Evolutionary conservation across 2,113 vertebrate genomes (phyloP).

Genomic region (Axis porcinus): DNA sequence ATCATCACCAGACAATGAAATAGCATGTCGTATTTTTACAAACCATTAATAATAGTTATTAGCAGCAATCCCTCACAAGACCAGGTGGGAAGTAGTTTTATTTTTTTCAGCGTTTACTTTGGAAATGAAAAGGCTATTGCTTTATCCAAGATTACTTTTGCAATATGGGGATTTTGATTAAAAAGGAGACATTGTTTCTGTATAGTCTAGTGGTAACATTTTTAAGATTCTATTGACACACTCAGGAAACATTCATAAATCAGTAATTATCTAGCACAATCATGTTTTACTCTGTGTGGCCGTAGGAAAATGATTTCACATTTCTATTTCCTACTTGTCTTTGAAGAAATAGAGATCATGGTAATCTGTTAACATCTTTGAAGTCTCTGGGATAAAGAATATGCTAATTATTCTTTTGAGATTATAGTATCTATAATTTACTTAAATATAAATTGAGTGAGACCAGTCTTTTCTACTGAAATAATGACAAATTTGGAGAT

Average conservation of each 20-base stretch:
- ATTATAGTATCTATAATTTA: not conserved
- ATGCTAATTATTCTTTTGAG: constrained; percentile 17
- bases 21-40: constrained; percentile 1
- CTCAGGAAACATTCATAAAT: constrained; percentile 32
- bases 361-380: not conserved
- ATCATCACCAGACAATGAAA: constrained; percentile 8
- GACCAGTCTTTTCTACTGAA: not conserved
- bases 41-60: constrained; percentile 31
- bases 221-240: constrained; percentile 11
- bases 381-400: not conserved
- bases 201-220: not conserved
- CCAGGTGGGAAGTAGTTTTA: not conserved
- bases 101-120: constrained; percentile 37
- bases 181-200: not conserved
- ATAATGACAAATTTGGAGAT: not conserved
- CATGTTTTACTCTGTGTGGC: not conserved
- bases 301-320: constrained; percentile 11
- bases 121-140: constrained; percentile 46
- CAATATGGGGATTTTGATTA: not conserved
- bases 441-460: not conserved
- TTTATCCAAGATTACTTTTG: constrained; percentile 54
- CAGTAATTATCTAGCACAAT: not conserved
- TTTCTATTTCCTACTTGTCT: constrained; percentile 27
- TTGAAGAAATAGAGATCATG: constrained; percentile 27
- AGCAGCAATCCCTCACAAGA: constrained; percentile 14